These are phyloP conservation scores for Notoglanidium macrostoma DNA, from an alignment of 2,797 vertebrate species.

Conservation along the genomic window DNA sequence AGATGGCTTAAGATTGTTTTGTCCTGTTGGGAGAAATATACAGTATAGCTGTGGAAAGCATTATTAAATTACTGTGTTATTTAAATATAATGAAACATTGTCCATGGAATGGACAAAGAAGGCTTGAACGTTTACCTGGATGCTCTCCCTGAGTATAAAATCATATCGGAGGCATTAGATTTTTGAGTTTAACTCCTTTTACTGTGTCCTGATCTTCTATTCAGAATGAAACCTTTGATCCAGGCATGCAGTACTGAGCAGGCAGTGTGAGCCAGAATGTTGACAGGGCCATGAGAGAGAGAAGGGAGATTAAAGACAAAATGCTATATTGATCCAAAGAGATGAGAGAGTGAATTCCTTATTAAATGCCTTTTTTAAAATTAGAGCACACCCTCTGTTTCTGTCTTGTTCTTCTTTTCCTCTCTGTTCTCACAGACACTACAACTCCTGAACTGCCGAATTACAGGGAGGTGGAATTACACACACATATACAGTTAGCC, in stretches of 20 bases:
- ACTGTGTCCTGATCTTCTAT: constrained; percentile 11
- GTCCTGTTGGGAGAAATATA: neutral
- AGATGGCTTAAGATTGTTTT: constrained; percentile 22
- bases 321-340: constrained; percentile 71
- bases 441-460: constrained; percentile 18
- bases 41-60: neutral
- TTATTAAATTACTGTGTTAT: neutral
- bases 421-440: constrained; percentile 24
- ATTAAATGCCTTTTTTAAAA: constrained; percentile 73
- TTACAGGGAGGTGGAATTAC: constrained; percentile 40
- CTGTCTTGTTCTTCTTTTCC: constrained; percentile 12
- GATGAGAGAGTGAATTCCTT: constrained; percentile 65
- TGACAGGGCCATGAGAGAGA: constrained; percentile 68
- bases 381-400: constrained; percentile 59
- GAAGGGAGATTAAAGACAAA: constrained; percentile 72
- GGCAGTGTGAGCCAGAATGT: constrained; percentile 60
- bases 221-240: constrained; percentile 25
- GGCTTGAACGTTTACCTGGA: constrained; percentile 25
- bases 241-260: constrained; percentile 16
- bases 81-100: neutral
- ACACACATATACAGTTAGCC: constrained; percentile 6
- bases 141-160: neutral
- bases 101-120: neutral
- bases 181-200: neutral
- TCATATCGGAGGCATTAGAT: constrained; percentile 12